Evolutionary conservation across 2,797 vertebrate species (phyloP).

Genomic region (Helarctos malayanus): DNA sequence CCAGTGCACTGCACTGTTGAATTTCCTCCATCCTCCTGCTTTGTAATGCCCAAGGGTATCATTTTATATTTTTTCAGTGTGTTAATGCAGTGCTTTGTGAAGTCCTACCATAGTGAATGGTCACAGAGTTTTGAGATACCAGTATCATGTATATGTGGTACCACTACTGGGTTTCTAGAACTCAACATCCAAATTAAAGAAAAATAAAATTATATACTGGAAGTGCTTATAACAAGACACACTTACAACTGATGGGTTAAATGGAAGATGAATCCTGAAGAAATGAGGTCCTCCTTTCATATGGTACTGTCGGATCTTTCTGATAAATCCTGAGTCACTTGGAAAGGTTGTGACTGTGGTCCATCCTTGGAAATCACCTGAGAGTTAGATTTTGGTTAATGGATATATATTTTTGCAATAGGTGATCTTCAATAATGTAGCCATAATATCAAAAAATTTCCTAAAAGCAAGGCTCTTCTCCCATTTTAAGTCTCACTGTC

Average conservation of each 20-base stretch:
- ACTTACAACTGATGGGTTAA: background rate
- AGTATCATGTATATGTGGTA: background rate
- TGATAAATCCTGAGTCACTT: background rate
- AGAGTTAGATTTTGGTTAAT: background rate
- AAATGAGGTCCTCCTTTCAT: background rate
- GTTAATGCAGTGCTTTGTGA: background rate
- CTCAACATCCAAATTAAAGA: background rate
- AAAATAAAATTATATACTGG: background rate
- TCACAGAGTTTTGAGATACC: background rate
- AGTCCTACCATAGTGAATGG: background rate
- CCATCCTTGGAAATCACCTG: background rate
- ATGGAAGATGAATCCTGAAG: conserved; percentile 29
- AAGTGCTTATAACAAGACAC: background rate
- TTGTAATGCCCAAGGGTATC: background rate
- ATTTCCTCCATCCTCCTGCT: background rate
- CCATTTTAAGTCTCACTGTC: conserved; percentile 8
- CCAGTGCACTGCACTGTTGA: accelerated
- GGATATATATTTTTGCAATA: background rate
- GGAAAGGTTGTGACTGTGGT: background rate
- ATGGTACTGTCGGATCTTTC: background rate
- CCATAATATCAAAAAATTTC: background rate
- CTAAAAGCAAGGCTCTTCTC: background rate
- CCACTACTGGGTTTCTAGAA: background rate
- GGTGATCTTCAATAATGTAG: background rate
- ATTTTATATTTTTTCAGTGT: background rate